Base-by-base conservation (phyloP, 2,113 vertebrate genomes). In the Fregetta grallaria region DNA sequence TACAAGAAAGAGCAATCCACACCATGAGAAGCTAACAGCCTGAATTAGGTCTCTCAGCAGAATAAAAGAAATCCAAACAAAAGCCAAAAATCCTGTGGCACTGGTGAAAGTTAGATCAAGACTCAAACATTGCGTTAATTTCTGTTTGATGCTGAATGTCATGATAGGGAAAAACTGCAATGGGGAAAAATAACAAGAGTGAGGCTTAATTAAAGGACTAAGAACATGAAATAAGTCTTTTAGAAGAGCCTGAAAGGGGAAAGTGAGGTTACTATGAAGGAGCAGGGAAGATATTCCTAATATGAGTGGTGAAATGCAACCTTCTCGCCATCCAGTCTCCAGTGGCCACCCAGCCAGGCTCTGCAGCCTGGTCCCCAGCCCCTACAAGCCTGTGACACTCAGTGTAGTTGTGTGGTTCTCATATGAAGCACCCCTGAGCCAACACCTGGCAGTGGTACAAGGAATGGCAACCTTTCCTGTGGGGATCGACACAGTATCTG, bases 401-500 rank as follows among this genome's bases (percentile, higher is more conserved):
- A 21, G 9, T 7, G 66, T 42, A 71, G 32, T 25, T 19, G 17
- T 6, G 32, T 3, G 4, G 25, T 26, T 80, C 61, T 42, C 12
- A 1, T 3, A 3, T 1, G 34, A 70, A 66, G 9, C 68, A 71
- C 17, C 40, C 40, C 45, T 27, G 52, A 89, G 61, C 38, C 59
- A 59, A 29, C 13, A 55, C 7, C 27, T 56, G 52, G 47, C 45
- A 49, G 34, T 6, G 29, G 34, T 38, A 45, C 29, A 45, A 73
- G 83, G 62, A 83, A 73, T 6, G 9, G 15, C 45, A 70, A 8
- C 21, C 32, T 83, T 45, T 71, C 85, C 47, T 55, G 11, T 47
- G 0, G 0, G 38, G 38, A 47, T n/a, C 14, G 2, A 25, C 36
- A 5, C 0, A 1, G 20, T 20, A 5, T 38, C 66, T 44, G 36